phyloP scores from a whole-genome alignment of 2,113 vertebrate species.

The Cygnus buccinator region DNA sequence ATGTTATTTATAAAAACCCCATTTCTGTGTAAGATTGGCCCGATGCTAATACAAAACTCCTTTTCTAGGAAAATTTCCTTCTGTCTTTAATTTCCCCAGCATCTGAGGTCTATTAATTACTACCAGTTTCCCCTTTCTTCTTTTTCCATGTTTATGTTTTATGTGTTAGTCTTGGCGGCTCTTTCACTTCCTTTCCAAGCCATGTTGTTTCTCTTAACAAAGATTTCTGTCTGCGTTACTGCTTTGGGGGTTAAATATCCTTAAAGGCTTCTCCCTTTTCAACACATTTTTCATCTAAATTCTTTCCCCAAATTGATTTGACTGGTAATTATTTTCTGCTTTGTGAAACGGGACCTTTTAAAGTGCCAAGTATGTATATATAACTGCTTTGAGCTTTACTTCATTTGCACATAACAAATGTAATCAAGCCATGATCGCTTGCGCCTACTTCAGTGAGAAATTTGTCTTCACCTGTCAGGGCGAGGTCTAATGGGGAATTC shows the following conservation, averaged over 20 bases:
- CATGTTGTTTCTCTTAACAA: background rate
- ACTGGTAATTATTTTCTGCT: conserved; percentile 3
- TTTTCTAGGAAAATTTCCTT: background rate
- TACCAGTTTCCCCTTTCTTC: conserved; percentile 2
- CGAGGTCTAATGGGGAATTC: background rate
- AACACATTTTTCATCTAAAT: background rate
- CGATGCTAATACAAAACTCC: background rate
- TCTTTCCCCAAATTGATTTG: background rate
- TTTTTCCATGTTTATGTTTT: background rate
- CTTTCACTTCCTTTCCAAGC: conserved; percentile 1
- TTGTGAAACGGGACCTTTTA: background rate
- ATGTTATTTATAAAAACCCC: background rate
- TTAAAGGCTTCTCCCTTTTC: background rate
- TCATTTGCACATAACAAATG: background rate
- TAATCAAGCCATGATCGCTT: background rate
- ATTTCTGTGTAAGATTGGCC: accelerated
- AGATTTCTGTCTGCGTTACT: background rate
- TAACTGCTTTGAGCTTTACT: background rate
- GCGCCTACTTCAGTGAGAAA: background rate
- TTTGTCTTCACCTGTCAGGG: background rate
- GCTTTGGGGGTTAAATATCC: background rate
- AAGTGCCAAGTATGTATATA: background rate
- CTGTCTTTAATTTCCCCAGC: background rate
- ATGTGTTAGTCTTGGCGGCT: background rate
- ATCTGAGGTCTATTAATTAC: conserved; percentile 6